Conservation (phyloP, 2,888 invertebrate genomes). For the Epinotia bilunana region DNA sequence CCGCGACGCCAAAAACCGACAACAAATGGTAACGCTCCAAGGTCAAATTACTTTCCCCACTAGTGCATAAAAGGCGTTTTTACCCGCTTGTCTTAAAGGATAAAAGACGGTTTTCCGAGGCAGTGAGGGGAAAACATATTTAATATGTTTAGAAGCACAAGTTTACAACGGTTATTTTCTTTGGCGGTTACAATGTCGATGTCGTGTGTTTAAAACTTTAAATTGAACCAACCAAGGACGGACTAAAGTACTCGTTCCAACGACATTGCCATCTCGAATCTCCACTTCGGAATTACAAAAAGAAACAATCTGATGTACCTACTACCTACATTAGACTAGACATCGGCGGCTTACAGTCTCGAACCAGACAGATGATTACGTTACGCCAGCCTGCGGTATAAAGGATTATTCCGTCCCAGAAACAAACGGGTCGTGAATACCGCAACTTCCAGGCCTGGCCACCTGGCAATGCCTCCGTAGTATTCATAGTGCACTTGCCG, state of each 20-base stretch:
- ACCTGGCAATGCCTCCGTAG: not conserved
- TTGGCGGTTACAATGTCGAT: too few species aligned
- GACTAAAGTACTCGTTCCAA: conserved; percentile 17
- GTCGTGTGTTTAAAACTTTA: not conserved
- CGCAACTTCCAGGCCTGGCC: conserved; percentile 12
- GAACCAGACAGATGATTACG: conserved; percentile 30
- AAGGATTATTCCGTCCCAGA: conserved; percentile 33
- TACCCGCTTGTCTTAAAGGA: too few species aligned
- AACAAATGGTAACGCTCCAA: too few species aligned
- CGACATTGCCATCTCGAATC: conserved; percentile 4
- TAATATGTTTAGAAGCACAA: too few species aligned
- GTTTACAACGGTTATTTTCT: not conserved
- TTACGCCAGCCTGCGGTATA: conserved; percentile 5
- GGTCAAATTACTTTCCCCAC: too few species aligned
- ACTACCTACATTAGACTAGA: conserved; percentile 17
- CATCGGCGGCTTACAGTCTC: conserved; percentile 27
- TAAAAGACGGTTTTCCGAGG: too few species aligned
- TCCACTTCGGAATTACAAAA: conserved; percentile 10
- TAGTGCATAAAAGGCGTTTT: too few species aligned
- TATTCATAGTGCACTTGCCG: conserved; percentile 4
- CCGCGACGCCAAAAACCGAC: too few species aligned
- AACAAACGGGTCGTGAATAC: conserved; percentile 27
- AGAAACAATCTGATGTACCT: conserved; percentile 1
- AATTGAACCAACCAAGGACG: conserved; percentile 5
- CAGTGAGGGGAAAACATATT: too few species aligned